Evolutionary conservation across 2,797 vertebrate genomes (phyloP).

Genomic region (Enteromius argenteus): DNA sequence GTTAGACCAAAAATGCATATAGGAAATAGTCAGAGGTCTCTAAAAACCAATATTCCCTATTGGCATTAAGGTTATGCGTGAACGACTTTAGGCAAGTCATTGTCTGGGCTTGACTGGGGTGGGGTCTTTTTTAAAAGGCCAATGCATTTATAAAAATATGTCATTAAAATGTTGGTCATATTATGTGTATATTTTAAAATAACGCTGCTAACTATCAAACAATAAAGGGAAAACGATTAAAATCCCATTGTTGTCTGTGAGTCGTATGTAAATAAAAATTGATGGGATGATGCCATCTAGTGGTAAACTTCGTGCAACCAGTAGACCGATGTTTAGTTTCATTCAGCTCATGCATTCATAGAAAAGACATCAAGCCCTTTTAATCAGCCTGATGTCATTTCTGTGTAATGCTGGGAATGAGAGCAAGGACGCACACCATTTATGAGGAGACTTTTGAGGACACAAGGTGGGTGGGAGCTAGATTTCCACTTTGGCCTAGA

Average conservation of each 20-base stretch:
- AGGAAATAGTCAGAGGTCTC: background rate
- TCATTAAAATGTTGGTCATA: background rate
- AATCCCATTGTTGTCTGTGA: slow-evolving; percentile 1
- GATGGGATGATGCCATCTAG: slow-evolving; percentile 65
- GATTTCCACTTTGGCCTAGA: slow-evolving; percentile 45
- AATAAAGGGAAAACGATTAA: slow-evolving; percentile 11
- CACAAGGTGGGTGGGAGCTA: slow-evolving; percentile 36
- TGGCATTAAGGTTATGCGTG: background rate
- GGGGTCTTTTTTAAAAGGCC: background rate
- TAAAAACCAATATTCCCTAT: background rate
- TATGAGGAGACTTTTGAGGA: slow-evolving; percentile 35
- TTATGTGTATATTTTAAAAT: background rate
- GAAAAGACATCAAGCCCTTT: background rate
- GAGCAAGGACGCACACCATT: slow-evolving; percentile 11
- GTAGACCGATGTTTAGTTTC: background rate
- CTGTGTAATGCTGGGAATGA: slow-evolving; percentile 45
- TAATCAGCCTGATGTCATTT: slow-evolving; percentile 40
- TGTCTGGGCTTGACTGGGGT: background rate
- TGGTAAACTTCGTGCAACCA: slow-evolving; percentile 46
- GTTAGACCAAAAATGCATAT: background rate
- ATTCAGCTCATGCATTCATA: slow-evolving; percentile 2
- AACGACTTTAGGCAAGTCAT: background rate
- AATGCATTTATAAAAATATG: background rate
- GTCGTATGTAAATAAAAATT: slow-evolving; percentile 17
- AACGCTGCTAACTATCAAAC: background rate